Base-by-base conservation (phyloP, 2,797 vertebrate species). In the Pantherophis vulpinus region DNA sequence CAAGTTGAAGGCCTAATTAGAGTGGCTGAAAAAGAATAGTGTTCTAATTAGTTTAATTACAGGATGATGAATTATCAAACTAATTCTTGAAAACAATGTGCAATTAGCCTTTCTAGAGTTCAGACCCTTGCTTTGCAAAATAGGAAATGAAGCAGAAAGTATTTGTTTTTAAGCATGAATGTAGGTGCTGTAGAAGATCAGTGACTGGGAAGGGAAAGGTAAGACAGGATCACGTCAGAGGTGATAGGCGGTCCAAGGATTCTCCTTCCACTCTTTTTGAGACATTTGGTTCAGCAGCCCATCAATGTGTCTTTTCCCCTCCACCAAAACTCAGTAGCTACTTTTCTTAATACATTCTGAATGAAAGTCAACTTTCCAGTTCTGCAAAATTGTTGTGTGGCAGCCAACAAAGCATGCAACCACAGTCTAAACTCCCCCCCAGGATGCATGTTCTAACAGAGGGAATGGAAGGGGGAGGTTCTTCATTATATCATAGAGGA, bases 41-140 rank as follows among this genome's bases (percentile, higher is more conserved):
- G 96, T 97, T 97, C 95, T 97, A 98, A 98, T 98, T 98, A 97
- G 97, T 97, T 98, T 98, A 98, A 98, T 98, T 98, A 98, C 96
- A 96, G 97, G 97, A 97, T 97, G 97, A 98, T 97, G 96, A 97
- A 98, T 98, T 97, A 97, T 97, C 97, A 97, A 96, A 95, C 93
- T 96, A 96, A 97, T 97, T 97, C 97, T 97, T 95, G 92, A 97
- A 98, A 98, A 97, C 97, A 97, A 97, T 97, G 95, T 94, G 95
- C 96, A 97, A 97, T 98, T 98, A 97, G 94, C 95, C 95, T 94
- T 96, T 54, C 96, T 95, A 90, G 96, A 97, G 96, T 95, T 96
- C 97, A 96, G 94, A 94, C 89, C 93, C 91, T 91, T 94, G 93
- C 96, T 97, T 97, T 97, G 95, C 27, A 60, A 96, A 97, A 96